These are phyloP conservation scores for Syngnathus rostellatus DNA, from an alignment of 2,797 vertebrate genomes.

Conservation along the genomic window DNA sequence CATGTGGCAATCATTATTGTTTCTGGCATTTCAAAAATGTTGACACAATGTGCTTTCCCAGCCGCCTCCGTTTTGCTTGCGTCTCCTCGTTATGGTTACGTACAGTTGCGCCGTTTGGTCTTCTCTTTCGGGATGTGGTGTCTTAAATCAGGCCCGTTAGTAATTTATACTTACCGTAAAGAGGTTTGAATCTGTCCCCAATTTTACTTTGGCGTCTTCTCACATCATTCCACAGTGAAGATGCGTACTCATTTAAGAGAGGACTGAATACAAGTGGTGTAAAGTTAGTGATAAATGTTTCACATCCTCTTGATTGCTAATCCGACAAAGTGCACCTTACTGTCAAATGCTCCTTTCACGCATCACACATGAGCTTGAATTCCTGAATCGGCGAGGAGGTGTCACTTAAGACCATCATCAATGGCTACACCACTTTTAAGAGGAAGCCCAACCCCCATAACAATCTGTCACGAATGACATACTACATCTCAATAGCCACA, in stretches of 20 bases:
- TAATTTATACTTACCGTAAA: no score
- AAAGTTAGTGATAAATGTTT: slow-evolving; percentile 13
- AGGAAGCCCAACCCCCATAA: slow-evolving; percentile 28
- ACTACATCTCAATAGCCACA: slow-evolving; percentile 58
- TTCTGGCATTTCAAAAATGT: background rate
- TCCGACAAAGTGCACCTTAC: slow-evolving; percentile 30
- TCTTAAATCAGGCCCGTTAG: no score
- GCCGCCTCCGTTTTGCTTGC: no score
- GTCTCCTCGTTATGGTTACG: no score
- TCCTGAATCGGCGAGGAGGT: slow-evolving; percentile 48
- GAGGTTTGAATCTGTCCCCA: background rate
- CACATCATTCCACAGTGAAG: background rate
- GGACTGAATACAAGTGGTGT: background rate
- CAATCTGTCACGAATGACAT: slow-evolving; percentile 49
- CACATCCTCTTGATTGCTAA: slow-evolving; percentile 24
- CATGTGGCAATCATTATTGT: background rate
- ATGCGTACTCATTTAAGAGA: no score
- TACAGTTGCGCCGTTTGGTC: no score
- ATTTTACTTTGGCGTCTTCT: background rate
- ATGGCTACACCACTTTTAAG: slow-evolving; percentile 34
- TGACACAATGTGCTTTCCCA: no score
- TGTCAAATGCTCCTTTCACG: background rate
- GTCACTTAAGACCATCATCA: slow-evolving; percentile 58
- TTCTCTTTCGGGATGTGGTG: no score
- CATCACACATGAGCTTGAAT: background rate